Base-by-base conservation (phyloP, 1,140 invertebrate genomes). In the Homarus americanus region DNA sequence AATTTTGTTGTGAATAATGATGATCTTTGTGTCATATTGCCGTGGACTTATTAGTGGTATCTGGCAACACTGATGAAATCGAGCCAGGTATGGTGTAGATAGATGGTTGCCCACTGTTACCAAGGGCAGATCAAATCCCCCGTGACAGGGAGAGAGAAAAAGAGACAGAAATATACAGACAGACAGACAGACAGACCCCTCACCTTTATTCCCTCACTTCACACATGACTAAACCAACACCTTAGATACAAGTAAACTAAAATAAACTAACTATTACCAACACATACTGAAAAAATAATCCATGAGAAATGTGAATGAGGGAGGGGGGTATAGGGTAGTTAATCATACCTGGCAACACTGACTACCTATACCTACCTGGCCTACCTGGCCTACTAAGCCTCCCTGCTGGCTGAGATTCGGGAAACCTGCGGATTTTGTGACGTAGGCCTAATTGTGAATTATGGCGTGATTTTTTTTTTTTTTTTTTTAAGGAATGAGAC, bases 391-490 rank as follows among this genome's bases (percentile, higher is more conserved):
- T 28, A 32, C 83, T 76, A 75, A 85, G 72, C 69, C 87, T 90
- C 87, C 87, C 80, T 76, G 49, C 20, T 44, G 87, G 84, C 87
- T 40, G 87, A 76, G 87, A 90, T 90, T 90, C 80, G 41, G 87
- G 73, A 90, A 90, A 90, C 87, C 87, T 78, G 87, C 80, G 80
- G 87, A 90, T 90, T 90, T 58, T 90, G 80, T 90, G 87, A 90
- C 87, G 72, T 90, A 90, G 87, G 87, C 87, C 87, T 90, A 90
- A 90, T 90, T 90, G 87, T 90, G 87, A 90, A 82, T 90, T 90
- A 90, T 90, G 87, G 80, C 80, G 76, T 58, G n/a, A n/a, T n/a
- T n/a, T n/a, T n/a, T n/a, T n/a, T n/a, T 10, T 17, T 58, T 58
- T 58, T 90, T 90, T 89, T 89, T 89, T 82, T 83, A 89, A 89